Evolutionary conservation across 2,113 vertebrate species (phyloP), one percentile per base, ranked within the genome.

Genomic region (Astur gentilis): DNA sequence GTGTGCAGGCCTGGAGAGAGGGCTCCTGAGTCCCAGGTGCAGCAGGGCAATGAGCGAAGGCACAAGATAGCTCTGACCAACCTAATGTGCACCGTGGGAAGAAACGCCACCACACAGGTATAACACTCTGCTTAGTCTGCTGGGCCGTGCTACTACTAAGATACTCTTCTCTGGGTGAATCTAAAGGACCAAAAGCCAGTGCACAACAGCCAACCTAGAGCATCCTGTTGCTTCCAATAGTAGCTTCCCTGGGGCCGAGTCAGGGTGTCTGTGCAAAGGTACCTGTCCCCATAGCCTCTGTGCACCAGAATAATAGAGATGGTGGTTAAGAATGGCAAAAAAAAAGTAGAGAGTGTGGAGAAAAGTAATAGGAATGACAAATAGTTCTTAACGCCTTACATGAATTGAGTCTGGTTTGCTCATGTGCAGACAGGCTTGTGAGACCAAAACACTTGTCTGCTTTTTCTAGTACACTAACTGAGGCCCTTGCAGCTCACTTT

Each of bases 161-260:
- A 66, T 60, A 60, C 16, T 52, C 22, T 52, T 64, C 7, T 36
- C 22, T 72, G 82, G 3, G 16, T 38, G 44, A 73, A 21, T 38
- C 34, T 22, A 26, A 61, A 81, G 45, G 76, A 67, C 20, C 7
- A 32, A 67, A 81, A 60, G 3, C 38, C 54, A 67, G 22, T 23
- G 34, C 45, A 22, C 45, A 55, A 23, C 23, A n/a, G 16, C 17
- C 54, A 73, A 47, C 16, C 4, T 18, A 49, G 21, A 61, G 61
- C 31, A 82, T 23, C 38, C 31, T 36, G 11, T 36, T 42, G 31
- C 36, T 69, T 57, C n/a, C 55, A 76, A 8, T 5, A 27, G 32
- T 26, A 67, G 42, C 13, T 73, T 61, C 11, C 29, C 31, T 81
- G 31, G 31, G 21, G 21, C 17, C 0, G 0, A 49, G 12, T 23